Conservation (phyloP, 2,797 vertebrate genomes). For the Oreonectes daqikongensis region DNA sequence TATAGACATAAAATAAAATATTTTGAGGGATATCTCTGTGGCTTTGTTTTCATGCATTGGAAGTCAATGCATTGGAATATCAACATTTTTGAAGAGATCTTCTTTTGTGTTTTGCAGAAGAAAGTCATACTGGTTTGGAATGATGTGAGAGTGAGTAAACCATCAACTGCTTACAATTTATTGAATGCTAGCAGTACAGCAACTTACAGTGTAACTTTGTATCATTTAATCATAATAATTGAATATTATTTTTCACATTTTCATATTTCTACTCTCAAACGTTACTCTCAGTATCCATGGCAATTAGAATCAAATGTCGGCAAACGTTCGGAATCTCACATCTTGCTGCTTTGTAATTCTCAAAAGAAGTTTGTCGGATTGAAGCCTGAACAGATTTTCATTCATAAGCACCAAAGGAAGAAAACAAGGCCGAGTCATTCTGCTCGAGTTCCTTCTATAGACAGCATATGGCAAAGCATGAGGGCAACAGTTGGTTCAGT, state of each 20-base stretch:
- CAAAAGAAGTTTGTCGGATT: constrained; percentile 55
- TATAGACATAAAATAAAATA: too few species aligned
- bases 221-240: too few species aligned
- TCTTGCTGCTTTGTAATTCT: constrained; percentile 26
- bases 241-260: not conserved
- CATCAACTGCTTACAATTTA: too few species aligned
- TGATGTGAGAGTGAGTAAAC: too few species aligned
- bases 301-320: not conserved
- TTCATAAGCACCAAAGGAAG: constrained; percentile 64
- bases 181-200: too few species aligned
- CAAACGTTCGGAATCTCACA: constrained; percentile 5
- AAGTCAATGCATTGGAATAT: too few species aligned
- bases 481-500: constrained; percentile 82
- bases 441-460: constrained; percentile 79
- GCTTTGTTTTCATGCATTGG: too few species aligned
- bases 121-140: too few species aligned
- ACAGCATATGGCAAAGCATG: constrained; percentile 86
- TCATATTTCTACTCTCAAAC: constrained; percentile 5
- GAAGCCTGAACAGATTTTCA: constrained; percentile 60
- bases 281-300: constrained; percentile 26
- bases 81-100: too few species aligned
- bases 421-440: constrained; percentile 81
- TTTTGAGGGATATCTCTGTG: too few species aligned
- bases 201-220: too few species aligned
- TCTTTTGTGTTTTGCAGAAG: too few species aligned